Conservation (phyloP, 1,140 invertebrate species). For the Drosophila nigrodunni region DNA sequence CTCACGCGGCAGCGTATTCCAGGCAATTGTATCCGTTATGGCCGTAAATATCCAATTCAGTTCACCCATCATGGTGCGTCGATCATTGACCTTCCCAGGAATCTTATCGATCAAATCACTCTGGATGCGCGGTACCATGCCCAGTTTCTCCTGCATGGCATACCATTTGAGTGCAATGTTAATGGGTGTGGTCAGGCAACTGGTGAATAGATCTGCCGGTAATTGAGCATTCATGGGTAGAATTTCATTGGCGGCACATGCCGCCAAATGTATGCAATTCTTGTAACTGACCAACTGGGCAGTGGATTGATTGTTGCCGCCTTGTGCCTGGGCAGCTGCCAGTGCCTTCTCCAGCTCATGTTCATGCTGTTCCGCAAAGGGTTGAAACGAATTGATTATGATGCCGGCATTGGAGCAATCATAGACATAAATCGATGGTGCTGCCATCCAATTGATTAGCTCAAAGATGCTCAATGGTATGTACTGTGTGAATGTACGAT, state of each 20-base stretch:
- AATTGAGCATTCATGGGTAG: constrained; percentile 99
- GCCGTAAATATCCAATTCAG: constrained; percentile 99
- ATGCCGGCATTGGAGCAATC: constrained; percentile 99
- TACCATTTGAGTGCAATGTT: constrained; percentile 98
- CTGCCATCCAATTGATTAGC: constrained; percentile 99
- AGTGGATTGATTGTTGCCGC: constrained; percentile 12
- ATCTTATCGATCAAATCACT: constrained; percentile 96
- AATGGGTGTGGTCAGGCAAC: constrained; percentile 99
- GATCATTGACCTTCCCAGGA: constrained; percentile 96
- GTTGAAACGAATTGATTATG: constrained; percentile 96
- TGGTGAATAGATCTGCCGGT: constrained; percentile 99
- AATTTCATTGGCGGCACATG: constrained; percentile 95
- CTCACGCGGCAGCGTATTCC: constrained; percentile 96
- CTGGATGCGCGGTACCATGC: constrained; percentile 92
- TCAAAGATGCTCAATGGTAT: constrained; percentile 99
- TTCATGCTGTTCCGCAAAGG: constrained; percentile 96
- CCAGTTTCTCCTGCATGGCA: constrained; percentile 92
- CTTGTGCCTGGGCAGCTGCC: constrained; percentile 21
- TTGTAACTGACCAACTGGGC: constrained; percentile 87
- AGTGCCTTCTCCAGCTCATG: constrained; percentile 91
- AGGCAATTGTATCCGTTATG: constrained; percentile 99
- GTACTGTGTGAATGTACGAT: constrained; percentile 99
- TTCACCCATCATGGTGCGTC: constrained; percentile 98
- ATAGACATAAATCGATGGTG: constrained; percentile 99
- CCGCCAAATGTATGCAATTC: constrained; percentile 98